Evolutionary conservation across 1,140 invertebrate genomes (phyloP), one percentile per base, ranked within the genome.

Genomic region (Cydia pomonella): DNA sequence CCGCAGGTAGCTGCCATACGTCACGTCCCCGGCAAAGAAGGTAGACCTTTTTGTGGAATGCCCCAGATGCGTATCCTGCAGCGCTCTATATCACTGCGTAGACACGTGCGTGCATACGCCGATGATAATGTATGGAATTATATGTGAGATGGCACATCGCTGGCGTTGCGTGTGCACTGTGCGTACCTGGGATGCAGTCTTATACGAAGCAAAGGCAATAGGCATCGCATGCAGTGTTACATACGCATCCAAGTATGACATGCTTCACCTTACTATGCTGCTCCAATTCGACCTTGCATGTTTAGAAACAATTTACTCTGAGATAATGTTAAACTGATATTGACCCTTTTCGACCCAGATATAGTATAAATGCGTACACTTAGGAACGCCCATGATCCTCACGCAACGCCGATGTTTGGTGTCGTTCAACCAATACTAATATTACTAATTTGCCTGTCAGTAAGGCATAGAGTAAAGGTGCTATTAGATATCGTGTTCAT

Each of bases 321-420:
- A 66, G 66, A 69, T 50, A 66, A 76, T 76, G 53, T 73, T 69
- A 41, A 13, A 53, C 72, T 78, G 80, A 81, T 77, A 82, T 80
- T 82, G 80, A 82, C 79, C 77, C 78, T 77, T 78, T 76, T 77
- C 71, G 72, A 73, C 76, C 75, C 69, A 76, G 50, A 72, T 25
- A 29, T 73, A 64, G n/a, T 18, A 2, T 44, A 59, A 73, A 64
- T 64, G 64, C 64, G 75, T 64, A 73, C 41, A 50, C n/a, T n/a
- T 7, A n/a, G 47, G 4, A n/a, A 50, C 47, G 47, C 47, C 47
- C 47, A 10, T 50, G n/a, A 50, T 50, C n/a, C 6, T 18, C 47
- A 50, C 47, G 47, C 16, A 50, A 38, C 33, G 2, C 44, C 47
- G 16, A n/a, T 50, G n/a, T 50, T 50, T 50, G 18, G n/a, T 18